Base-by-base conservation (phyloP, 1,140 invertebrate genomes). In the Aradophagus sp. region DNA sequence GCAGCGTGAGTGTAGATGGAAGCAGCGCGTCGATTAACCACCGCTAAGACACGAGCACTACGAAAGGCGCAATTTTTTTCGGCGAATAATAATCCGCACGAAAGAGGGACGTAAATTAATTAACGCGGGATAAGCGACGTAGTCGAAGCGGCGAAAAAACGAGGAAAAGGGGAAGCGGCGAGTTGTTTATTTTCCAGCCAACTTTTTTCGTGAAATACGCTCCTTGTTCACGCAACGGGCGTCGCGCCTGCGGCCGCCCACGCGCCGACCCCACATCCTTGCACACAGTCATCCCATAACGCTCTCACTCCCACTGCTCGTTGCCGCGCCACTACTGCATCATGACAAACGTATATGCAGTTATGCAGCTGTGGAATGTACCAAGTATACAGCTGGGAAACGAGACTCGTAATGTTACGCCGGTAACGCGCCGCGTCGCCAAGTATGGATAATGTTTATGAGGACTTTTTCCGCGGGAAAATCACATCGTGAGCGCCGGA, bases 231-330 rank as follows among this genome's bases (percentile, higher is more conserved):
- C 77, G 77, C 68, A 83, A 85, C 83, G 84, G 77, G 83, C 82
- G 82, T 85, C 81, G 79, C 80, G 84, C 84, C 84, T 82, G 81
- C 79, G 84, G 84, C 79, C 84, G 84, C 84, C 84, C 84, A 86
- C 84, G 84, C 84, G 84, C 82, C 84, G 81, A 84, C 82, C 81
- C 77, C 78, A 76, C 66, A 79, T 78, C 77, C 77, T 78, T 73
- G 72, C 55, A 59, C 52, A 61, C 53, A 39, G 59, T 76, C 72
- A 74, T 78, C 69, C 71, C 72, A 69, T 70, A 73, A 73, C 69
- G 61, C 76, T 77, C 78, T 66, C 36, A 17, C 66, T 65, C 74
- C 76, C 73, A 50, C 74, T 59, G 50, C 19, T 12, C 34, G 23
- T 48, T 20, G 26, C 42, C 34, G 11, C 48, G 45, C 13, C 41